These are phyloP conservation scores for Ericerus pela DNA, from an alignment of 1,140 invertebrate species.

Conservation along the genomic window DNA sequence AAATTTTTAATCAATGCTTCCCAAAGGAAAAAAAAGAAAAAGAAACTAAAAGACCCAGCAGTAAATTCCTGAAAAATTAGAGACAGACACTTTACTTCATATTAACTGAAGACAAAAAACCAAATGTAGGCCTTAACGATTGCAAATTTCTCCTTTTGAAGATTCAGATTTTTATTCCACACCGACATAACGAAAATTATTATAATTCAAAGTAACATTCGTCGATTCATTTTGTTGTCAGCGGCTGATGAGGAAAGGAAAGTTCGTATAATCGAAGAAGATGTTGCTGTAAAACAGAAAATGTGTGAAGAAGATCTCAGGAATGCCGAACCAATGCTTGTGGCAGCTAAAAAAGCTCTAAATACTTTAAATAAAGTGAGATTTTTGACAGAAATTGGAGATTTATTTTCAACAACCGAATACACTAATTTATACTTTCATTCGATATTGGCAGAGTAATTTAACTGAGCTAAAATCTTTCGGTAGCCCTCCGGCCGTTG, in stretches of 20 bases:
- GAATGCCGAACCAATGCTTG: constrained; percentile 77
- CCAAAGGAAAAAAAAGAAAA: too few relatives aligned
- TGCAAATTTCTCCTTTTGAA: neutral
- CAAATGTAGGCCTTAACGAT: too few relatives aligned
- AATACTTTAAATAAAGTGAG: constrained; percentile 78
- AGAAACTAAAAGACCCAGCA: too few relatives aligned
- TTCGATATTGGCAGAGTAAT: constrained; percentile 42
- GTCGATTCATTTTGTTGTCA: constrained; percentile 24
- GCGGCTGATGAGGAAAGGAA: constrained; percentile 74
- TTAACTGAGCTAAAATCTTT: constrained; percentile 90
- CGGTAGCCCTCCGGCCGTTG: constrained; percentile 62
- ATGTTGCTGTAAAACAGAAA: constrained; percentile 66
- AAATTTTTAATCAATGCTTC: too few relatives aligned
- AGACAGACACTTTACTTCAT: too few relatives aligned
- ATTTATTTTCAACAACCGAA: constrained; percentile 13
- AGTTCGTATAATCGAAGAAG: constrained; percentile 73
- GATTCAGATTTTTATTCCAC: too few relatives aligned
- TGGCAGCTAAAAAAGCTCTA: constrained; percentile 75
- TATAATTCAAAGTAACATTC: too few relatives aligned
- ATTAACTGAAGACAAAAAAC: too few relatives aligned
- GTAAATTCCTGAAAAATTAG: too few relatives aligned
- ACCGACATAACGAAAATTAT: too few relatives aligned
- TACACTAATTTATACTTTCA: too few relatives aligned
- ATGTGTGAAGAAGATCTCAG: constrained; percentile 78
- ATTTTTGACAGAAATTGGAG: constrained; percentile 1